Evolutionary conservation across 2,888 invertebrate genomes (phyloP).

Genomic region (Andrena dorsata): DNA sequence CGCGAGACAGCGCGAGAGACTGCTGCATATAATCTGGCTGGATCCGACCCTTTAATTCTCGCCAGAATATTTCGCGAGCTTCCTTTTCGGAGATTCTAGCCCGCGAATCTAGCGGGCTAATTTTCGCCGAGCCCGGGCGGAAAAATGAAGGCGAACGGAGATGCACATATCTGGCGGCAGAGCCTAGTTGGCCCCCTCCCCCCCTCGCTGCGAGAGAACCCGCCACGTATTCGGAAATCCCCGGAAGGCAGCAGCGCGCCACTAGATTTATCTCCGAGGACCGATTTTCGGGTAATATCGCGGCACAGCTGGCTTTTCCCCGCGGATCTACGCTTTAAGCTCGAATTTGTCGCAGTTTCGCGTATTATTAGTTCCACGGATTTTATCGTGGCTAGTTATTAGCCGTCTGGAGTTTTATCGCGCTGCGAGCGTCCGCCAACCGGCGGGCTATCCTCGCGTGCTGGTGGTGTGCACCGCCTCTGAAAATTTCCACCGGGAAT

Average conservation of each 20-base stretch:
- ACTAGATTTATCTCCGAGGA: constrained; percentile 57
- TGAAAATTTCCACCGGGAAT: constrained; percentile 26
- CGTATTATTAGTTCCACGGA: constrained; percentile 61
- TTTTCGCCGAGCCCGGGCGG: constrained; percentile 15
- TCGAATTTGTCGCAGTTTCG: constrained; percentile 59
- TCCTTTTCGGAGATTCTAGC: neutral
- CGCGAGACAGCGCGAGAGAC: constrained; percentile 15
- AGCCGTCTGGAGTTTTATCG: constrained; percentile 54
- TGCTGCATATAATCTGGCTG: constrained; percentile 13
- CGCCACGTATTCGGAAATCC: constrained; percentile 40
- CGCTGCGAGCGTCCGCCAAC: constrained; percentile 1
- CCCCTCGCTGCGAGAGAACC: neutral
- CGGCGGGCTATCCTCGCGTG: constrained; percentile 3
- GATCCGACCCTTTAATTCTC: constrained; percentile 38
- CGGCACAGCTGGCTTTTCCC: constrained; percentile 42
- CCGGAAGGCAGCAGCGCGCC: constrained; percentile 26
- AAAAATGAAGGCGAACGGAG: constrained; percentile 1
- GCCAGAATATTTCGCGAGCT: constrained; percentile 6
- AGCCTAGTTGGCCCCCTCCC: neutral
- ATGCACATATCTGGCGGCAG: constrained; percentile 8
- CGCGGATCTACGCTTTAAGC: constrained; percentile 33
- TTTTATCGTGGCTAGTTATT: constrained; percentile 65
- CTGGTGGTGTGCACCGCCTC: neutral
- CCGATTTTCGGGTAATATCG: constrained; percentile 61
- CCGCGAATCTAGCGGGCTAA: neutral